phyloP scores from a whole-genome alignment of 2,113 vertebrate genomes.

The Pristiophorus japonicus region DNA sequence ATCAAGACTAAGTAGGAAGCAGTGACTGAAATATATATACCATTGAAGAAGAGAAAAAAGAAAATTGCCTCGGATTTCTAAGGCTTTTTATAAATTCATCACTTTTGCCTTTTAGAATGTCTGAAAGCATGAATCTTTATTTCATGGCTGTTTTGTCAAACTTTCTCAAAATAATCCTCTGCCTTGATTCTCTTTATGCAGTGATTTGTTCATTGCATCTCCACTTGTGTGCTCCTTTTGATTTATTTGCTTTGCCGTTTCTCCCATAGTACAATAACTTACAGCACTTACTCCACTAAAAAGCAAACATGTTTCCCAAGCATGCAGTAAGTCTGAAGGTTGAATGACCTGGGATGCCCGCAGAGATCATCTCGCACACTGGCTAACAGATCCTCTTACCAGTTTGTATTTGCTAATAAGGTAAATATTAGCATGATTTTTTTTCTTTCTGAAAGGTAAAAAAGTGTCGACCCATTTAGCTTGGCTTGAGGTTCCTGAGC shows the following conservation, averaged over 20 bases:
- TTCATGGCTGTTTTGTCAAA: too few species aligned
- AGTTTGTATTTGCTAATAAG: conserved; percentile 10
- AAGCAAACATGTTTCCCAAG: not conserved
- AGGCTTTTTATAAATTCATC: not conserved
- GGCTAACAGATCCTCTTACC: not conserved
- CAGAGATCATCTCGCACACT: not conserved
- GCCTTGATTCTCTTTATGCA: not conserved
- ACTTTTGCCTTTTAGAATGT: not conserved
- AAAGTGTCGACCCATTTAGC: not conserved
- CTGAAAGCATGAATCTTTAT: not conserved
- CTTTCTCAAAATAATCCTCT: not conserved
- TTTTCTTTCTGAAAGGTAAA: not conserved
- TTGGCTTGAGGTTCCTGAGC: not conserved
- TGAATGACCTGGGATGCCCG: not conserved
- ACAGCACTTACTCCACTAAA: not conserved
- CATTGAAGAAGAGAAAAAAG: not conserved
- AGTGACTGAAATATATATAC: not conserved
- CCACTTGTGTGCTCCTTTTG: not conserved
- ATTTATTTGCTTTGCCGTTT: not conserved
- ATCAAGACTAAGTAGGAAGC: conserved; percentile 46
- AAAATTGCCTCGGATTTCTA: not conserved
- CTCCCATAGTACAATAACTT: not conserved
- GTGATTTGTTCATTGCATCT: not conserved
- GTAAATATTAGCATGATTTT: conserved; percentile 6
- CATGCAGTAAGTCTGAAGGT: not conserved